A percentile compares a stretch with the other conserved stretches of the same genome.
These are phyloP conservation scores for Oscheius sp. DNA, from an alignment of 2,888 invertebrate species.

Conservation along the genomic window DNA sequence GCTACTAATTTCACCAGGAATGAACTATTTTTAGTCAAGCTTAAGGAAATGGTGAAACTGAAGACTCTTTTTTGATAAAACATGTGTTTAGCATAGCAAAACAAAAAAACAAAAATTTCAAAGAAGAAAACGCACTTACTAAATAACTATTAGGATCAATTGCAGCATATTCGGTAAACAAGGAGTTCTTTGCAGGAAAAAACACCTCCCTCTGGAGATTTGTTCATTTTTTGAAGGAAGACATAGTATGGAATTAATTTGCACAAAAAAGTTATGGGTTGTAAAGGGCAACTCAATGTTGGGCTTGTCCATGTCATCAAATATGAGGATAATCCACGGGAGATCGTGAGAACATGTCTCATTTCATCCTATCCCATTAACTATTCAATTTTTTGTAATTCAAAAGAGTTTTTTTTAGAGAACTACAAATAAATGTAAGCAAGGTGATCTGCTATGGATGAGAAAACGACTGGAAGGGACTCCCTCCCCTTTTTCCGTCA, in stretches of 20 bases:
- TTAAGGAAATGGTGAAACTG: not conserved
- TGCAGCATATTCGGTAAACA: slow-evolving; percentile 9
- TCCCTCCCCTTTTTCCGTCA: not conserved
- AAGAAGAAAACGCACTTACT: not conserved
- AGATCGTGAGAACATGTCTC: slow-evolving; percentile 5
- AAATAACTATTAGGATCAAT: slow-evolving; percentile 14
- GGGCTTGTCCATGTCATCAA: slow-evolving; percentile 6
- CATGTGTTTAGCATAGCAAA: not conserved
- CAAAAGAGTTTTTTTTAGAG: too few species aligned
- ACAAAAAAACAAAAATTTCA: not conserved
- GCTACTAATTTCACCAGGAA: slow-evolving; percentile 14
- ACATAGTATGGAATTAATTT: not conserved
- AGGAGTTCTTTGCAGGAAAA: not conserved
- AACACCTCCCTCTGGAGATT: too few species aligned
- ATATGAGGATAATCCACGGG: slow-evolving; percentile 25
- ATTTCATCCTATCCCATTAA: slow-evolving; percentile 17
- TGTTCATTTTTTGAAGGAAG: not conserved
- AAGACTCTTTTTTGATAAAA: slow-evolving; percentile 5
- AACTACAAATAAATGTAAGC: too few species aligned
- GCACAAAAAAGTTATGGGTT: not conserved
- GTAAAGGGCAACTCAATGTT: slow-evolving; percentile 7
- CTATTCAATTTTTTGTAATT: not conserved
- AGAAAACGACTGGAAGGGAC: not conserved
- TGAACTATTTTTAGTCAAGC: not conserved
- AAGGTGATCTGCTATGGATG: too few species aligned